phyloP scores from a whole-genome alignment of 2,888 invertebrate genomes.

The Amblyjoppa proteus region DNA sequence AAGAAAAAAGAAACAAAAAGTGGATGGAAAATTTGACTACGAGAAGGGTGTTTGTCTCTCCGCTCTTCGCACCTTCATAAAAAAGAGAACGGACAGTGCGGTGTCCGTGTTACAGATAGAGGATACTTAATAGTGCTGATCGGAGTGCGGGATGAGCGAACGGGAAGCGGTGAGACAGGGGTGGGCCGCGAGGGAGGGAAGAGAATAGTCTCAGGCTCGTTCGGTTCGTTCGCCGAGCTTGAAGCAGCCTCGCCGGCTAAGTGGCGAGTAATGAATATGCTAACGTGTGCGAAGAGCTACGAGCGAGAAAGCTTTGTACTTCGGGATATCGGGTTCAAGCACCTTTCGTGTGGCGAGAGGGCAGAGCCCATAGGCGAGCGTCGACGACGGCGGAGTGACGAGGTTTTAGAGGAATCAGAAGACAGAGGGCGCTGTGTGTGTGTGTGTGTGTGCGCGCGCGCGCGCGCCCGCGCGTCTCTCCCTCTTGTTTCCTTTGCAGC shows the following conservation, averaged over 20 bases:
- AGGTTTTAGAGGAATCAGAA: constrained; percentile 36
- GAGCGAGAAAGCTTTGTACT: constrained; percentile 81
- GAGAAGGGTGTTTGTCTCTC: constrained; percentile 8
- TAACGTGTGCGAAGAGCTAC: constrained; percentile 81
- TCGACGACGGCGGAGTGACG: constrained; percentile 39
- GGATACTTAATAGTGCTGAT: constrained; percentile 79
- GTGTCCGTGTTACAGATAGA: constrained; percentile 31
- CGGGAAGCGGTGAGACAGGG: neutral
- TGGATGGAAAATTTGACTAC: constrained; percentile 19
- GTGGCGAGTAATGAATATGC: constrained; percentile 83
- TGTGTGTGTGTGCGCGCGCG: too few relatives aligned
- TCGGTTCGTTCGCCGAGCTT: constrained; percentile 71
- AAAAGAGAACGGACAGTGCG: constrained; percentile 5
- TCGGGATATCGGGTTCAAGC: constrained; percentile 79
- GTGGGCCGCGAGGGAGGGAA: constrained; percentile 1
- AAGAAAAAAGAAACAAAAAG: neutral
- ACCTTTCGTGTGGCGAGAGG: constrained; percentile 68
- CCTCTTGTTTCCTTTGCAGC: constrained; percentile 38
- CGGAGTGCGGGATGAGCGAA: constrained; percentile 70
- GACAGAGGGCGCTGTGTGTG: constrained; percentile 10
- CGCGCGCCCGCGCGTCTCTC: neutral
- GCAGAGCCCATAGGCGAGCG: constrained; percentile 23
- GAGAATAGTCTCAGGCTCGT: constrained; percentile 43
- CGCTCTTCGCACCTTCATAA: neutral
- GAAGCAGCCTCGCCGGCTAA: constrained; percentile 76